Evolutionary conservation across 2,888 invertebrate genomes (phyloP).

Genomic region (Tachystola acroxantha): DNA sequence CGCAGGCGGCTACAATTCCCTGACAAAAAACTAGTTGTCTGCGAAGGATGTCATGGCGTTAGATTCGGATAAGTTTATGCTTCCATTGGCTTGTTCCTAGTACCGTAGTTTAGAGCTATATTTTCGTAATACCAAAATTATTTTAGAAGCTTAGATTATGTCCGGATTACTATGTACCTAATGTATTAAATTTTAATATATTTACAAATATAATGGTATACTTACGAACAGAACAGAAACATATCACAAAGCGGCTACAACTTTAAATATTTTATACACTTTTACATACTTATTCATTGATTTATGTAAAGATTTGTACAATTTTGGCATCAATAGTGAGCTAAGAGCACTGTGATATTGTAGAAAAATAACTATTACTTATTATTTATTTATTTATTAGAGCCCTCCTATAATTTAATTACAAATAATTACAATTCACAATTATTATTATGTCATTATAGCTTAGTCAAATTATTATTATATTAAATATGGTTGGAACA

Average conservation of each 20-base stretch:
- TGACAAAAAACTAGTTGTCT: conserved; percentile 45
- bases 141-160: background rate
- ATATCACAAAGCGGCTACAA: conserved; percentile 1
- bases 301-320: background rate
- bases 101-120: background rate
- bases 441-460: too few species aligned
- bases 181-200: background rate
- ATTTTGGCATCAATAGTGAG: conserved; percentile 1
- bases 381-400: too few species aligned
- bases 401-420: too few species aligned
- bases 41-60: conserved; percentile 49
- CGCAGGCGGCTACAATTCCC: conserved; percentile 36
- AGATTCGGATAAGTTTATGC: conserved; percentile 31
- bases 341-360: conserved; percentile 20
- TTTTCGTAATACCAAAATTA: background rate
- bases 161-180: background rate
- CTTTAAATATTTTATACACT: background rate
- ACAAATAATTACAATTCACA: too few species aligned
- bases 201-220: background rate
- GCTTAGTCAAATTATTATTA: too few species aligned
- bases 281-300: too few species aligned
- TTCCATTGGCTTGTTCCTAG: background rate
- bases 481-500: too few species aligned
- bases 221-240: background rate
- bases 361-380: too few species aligned